Conservation (phyloP, 1,140 invertebrate genomes). For the Drosophila insularis region DNA sequence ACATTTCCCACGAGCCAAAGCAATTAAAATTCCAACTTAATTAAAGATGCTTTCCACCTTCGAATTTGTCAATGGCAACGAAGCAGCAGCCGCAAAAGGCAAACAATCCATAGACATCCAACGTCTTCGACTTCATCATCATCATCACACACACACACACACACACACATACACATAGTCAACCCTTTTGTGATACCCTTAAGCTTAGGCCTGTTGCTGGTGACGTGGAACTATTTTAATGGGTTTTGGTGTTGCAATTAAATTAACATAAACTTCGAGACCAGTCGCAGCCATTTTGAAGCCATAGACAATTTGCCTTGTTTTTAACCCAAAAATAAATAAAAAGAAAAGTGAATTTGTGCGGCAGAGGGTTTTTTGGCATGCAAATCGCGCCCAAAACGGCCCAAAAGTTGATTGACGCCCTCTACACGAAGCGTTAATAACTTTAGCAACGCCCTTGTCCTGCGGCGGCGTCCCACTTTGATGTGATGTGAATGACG, state of each 20-base stretch:
- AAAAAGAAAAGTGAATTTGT: neutral
- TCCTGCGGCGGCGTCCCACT: conserved; percentile 72
- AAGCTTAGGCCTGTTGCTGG: conserved; percentile 18
- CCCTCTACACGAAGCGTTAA: conserved; percentile 72
- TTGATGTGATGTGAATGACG: conserved; percentile 69
- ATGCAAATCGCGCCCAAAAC: conserved; percentile 57
- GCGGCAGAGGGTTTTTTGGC: conserved; percentile 12
- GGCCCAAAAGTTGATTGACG: conserved; percentile 69
- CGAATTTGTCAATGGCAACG: conserved; percentile 73
- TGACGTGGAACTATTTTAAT: conserved; percentile 78
- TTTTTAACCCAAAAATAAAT: conserved; percentile 65
- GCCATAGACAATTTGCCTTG: conserved; percentile 47
- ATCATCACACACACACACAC: conserved; percentile 16
- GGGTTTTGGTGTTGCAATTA: conserved; percentile 74
- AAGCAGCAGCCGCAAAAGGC: conserved; percentile 62
- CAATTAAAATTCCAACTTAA: conserved; percentile 74
- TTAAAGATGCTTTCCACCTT: conserved; percentile 53
- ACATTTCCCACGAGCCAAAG: conserved; percentile 50
- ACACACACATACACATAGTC: neutral
- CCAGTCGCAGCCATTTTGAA: conserved; percentile 40
- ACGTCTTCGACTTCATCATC: conserved; percentile 3
- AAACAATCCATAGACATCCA: conserved; percentile 52
- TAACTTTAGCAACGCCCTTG: conserved; percentile 79
- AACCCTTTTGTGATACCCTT: conserved; percentile 12
- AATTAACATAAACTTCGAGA: conserved; percentile 74